Conservation (phyloP, 1,140 invertebrate species). For the Zaprionus lachaisei region DNA sequence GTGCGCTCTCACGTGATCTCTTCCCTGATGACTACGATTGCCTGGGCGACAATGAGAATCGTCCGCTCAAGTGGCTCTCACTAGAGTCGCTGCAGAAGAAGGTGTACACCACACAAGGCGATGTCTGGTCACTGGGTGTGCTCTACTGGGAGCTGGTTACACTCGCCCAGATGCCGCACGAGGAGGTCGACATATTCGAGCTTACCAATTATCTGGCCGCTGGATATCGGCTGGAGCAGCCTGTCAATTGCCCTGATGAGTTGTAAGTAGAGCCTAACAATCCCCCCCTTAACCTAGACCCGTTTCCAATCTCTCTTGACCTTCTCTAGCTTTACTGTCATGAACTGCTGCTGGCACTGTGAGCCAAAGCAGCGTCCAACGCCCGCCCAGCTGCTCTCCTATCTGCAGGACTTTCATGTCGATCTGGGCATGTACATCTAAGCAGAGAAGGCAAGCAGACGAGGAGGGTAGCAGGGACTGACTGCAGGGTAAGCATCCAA, state of each 20-base stretch:
- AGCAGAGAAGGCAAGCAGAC: conserved; percentile 29
- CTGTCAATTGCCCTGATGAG: conserved; percentile 97
- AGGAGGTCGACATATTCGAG: conserved; percentile 96
- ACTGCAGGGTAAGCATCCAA: conserved; percentile 15
- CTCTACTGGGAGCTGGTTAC: conserved; percentile 97
- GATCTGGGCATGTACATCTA: conserved; percentile 92
- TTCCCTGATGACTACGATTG: conserved; percentile 98
- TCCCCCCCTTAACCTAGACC: neutral
- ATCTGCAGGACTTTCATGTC: conserved; percentile 95
- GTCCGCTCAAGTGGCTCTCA: conserved; percentile 98
- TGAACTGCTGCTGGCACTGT: conserved; percentile 96
- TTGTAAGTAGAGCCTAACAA: conserved; percentile 88
- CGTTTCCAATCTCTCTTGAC: neutral
- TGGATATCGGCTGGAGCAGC: conserved; percentile 95
- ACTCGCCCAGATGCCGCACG: conserved; percentile 87
- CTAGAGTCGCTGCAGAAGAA: conserved; percentile 93
- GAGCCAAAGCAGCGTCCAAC: conserved; percentile 92
- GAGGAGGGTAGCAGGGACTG: conserved; percentile 15
- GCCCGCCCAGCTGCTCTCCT: conserved; percentile 92
- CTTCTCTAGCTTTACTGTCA: conserved; percentile 90
- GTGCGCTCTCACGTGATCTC: conserved; percentile 94
- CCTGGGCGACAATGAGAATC: conserved; percentile 96
- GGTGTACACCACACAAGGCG: conserved; percentile 71
- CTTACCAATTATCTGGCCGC: conserved; percentile 94
- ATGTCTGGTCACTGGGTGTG: conserved; percentile 95